Conservation (phyloP, 2,113 vertebrate genomes). For the Cranoglanis bouderius region DNA sequence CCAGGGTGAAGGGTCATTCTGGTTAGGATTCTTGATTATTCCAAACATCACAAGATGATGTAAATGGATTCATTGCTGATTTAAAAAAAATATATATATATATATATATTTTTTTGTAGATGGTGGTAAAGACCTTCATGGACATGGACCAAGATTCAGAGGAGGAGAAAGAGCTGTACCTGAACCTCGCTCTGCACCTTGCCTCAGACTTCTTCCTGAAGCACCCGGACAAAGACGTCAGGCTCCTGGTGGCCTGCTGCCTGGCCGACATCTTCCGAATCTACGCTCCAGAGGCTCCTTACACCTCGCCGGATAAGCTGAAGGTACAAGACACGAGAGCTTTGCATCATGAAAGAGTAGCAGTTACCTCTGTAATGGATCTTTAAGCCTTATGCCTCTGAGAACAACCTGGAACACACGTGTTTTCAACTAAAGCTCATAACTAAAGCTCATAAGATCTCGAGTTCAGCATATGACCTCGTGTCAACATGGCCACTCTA, state of each 20-base stretch:
- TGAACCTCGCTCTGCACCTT: conserved; percentile 95
- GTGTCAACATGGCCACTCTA: background rate
- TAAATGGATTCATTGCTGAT: background rate
- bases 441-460: background rate
- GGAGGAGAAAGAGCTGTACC: conserved; percentile 97
- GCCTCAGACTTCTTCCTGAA: conserved; percentile 99
- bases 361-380: background rate
- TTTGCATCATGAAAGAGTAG: background rate
- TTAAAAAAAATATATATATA: too few relatives aligned
- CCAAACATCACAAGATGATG: background rate
- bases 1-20: background rate
- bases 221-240: conserved; percentile 98
- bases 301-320: conserved; percentile 96
- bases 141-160: conserved; percentile 99
- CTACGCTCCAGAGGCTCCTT: conserved; percentile 97
- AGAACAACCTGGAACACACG: background rate
- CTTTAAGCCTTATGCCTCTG: background rate
- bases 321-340: conserved; percentile 74
- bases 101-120: conserved; percentile 70
- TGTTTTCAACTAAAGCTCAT: background rate
- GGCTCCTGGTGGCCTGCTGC: conserved; percentile 95
- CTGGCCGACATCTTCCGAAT: conserved; percentile 98
- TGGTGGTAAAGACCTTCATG: conserved; percentile 99
- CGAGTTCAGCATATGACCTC: background rate
- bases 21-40: background rate